A percentile compares a stretch with the other conserved stretches of the same genome.
phyloP scores from a whole-genome alignment of 2,113 vertebrate genomes.

The Ochotona princeps region DNA sequence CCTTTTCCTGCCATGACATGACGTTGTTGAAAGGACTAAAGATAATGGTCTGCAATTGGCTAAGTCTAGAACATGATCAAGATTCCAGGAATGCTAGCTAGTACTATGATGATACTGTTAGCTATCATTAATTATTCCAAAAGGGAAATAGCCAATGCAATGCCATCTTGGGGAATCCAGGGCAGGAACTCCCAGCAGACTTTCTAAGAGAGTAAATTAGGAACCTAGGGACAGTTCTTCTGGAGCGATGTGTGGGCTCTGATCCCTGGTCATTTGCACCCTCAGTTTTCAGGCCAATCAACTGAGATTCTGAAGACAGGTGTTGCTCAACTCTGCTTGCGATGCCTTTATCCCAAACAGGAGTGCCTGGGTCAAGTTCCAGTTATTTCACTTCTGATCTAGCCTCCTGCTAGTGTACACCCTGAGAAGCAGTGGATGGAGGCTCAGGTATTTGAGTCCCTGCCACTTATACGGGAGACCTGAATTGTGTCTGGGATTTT shows the following conservation, averaged over 20 bases:
- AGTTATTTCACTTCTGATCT: no score
- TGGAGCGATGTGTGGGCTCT: neutral
- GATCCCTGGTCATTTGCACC: neutral
- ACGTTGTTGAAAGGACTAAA: neutral
- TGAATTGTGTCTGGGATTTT: no score
- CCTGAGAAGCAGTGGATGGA: no score
- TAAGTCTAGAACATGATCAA: neutral
- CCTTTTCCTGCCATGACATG: no score
- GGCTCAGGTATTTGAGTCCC: no score
- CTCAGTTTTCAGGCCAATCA: no score
- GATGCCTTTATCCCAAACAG: no score
- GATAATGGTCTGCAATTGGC: neutral
- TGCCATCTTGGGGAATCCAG: neutral
- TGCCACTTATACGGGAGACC: no score
- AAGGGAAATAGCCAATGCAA: neutral
- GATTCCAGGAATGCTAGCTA: neutral
- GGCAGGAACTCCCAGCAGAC: neutral
- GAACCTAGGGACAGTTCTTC: neutral
- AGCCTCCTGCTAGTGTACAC: no score
- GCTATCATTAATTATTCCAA: neutral
- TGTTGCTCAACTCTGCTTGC: no score
- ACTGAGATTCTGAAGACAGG: no score
- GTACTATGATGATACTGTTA: neutral
- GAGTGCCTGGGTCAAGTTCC: no score
- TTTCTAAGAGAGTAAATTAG: neutral